A percentile compares a stretch with the other conserved stretches of the same genome.
These are phyloP conservation scores for Henicopernis longicauda DNA, from an alignment of 2,113 vertebrate species.

Conservation along the genomic window DNA sequence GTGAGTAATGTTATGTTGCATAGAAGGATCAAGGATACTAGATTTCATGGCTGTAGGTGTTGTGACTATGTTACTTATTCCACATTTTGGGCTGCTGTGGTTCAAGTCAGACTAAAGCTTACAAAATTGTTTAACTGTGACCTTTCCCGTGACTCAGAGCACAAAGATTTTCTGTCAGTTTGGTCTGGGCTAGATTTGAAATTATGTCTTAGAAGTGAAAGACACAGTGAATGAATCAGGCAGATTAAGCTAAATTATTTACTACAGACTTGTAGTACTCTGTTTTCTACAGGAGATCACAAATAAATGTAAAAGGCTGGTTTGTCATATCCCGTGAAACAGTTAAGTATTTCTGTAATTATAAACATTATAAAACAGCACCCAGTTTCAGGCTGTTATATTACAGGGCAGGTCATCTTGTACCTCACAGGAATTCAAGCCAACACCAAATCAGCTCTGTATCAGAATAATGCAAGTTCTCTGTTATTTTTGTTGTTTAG, in stretches of 20 bases:
- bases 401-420: background rate
- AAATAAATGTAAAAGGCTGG: background rate
- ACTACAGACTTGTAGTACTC: background rate
- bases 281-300: background rate
- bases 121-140: background rate
- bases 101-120: background rate
- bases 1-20: background rate
- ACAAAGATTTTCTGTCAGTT: slow-evolving; percentile 47
- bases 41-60: background rate
- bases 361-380: background rate
- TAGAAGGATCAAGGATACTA: fast-evolving
- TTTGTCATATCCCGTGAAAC: background rate
- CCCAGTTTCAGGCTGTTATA: background rate
- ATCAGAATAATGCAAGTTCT: background rate
- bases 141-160: background rate
- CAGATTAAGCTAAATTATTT: background rate
- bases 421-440: background rate
- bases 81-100: background rate
- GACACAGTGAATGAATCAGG: background rate
- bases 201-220: slow-evolving; percentile 17
- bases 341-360: background rate
- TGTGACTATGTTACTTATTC: background rate
- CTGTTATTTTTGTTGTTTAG: background rate
- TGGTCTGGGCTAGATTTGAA: slow-evolving; percentile 12
- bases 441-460: background rate